Conservation (phyloP, 2,797 vertebrate species). For the Poecile montanus region DNA sequence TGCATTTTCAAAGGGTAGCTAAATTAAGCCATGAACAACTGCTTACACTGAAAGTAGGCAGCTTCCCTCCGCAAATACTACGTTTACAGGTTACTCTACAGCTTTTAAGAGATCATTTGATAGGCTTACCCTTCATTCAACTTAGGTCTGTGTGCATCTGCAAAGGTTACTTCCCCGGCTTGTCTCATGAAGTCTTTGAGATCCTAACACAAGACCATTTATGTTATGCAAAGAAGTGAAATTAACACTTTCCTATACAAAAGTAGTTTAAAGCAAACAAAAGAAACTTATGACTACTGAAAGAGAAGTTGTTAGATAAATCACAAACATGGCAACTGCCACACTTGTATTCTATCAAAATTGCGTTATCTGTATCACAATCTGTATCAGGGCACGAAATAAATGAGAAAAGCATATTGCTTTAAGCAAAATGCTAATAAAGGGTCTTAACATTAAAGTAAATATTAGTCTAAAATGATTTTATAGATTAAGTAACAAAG, state of each 20-base stretch:
- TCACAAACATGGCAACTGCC: constrained; percentile 77
- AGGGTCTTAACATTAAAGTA: constrained; percentile 61
- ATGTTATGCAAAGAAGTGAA: constrained; percentile 67
- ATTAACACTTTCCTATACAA: background rate
- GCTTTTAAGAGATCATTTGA: background rate
- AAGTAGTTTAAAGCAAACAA: constrained; percentile 60
- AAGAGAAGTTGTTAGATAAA: constrained; percentile 79
- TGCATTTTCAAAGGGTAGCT: background rate
- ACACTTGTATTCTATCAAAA: constrained; percentile 76
- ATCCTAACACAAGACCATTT: constrained; percentile 87
- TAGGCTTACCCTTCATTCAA: constrained; percentile 92
- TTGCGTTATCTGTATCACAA: constrained; percentile 68
- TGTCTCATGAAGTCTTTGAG: constrained; percentile 99
- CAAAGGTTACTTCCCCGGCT: constrained; percentile 98
- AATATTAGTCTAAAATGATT: constrained; percentile 66
- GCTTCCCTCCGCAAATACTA: background rate
- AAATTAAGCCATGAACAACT: background rate
- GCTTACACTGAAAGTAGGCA: background rate
- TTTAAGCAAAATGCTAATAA: constrained; percentile 77
- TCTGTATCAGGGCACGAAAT: constrained; percentile 80
- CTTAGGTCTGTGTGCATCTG: constrained; percentile 94
- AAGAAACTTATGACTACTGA: constrained; percentile 77
- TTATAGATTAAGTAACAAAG: background rate
- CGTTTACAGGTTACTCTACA: fast-evolving
- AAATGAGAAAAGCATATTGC: constrained; percentile 75